A percentile compares a stretch with the other conserved stretches of the same genome.
Evolutionary conservation across 2,113 vertebrate genomes (phyloP).

Genomic region (Prionailurus bengalensis): DNA sequence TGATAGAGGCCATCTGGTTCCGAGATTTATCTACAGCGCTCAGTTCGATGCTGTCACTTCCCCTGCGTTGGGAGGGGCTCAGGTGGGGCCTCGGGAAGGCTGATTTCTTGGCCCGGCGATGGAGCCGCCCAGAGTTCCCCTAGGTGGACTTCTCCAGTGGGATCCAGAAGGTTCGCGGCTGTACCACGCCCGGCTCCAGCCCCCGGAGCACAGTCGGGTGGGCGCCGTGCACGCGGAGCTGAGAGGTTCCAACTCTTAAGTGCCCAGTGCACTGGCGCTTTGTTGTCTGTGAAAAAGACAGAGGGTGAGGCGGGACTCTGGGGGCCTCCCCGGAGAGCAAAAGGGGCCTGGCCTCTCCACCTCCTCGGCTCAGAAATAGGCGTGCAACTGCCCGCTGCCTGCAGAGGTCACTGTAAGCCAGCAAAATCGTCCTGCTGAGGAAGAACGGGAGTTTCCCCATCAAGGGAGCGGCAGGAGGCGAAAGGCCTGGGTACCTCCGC

Average conservation of each 20-base stretch:
- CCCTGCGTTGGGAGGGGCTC: background rate
- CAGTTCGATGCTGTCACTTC: background rate
- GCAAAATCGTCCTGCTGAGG: accelerated
- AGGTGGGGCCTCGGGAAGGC: background rate
- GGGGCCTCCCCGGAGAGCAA: background rate
- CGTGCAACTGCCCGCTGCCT: background rate
- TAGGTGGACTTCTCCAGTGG: background rate
- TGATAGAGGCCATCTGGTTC: accelerated
- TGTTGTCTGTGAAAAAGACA: too few species aligned
- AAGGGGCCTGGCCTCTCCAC: too few species aligned
- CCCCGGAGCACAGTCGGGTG: background rate
- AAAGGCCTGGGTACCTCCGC: background rate
- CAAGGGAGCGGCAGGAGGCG: background rate
- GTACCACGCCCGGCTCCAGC: background rate
- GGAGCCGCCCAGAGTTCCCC: background rate
- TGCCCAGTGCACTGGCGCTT: accelerated
- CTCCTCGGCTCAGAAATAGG: background rate
- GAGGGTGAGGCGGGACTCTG: background rate
- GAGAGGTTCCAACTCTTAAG: accelerated
- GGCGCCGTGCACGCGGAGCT: background rate
- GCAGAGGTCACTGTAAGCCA: conserved; percentile 61
- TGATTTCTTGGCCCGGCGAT: background rate
- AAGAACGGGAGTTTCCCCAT: accelerated
- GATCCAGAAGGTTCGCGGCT: too few species aligned
- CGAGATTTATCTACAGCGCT: background rate